Percentiles rank a stretch among this genome's conserved stretches.
These are phyloP conservation scores for Zaprionus davidi DNA, from an alignment of 1,140 invertebrate species.

Conservation along the genomic window DNA sequence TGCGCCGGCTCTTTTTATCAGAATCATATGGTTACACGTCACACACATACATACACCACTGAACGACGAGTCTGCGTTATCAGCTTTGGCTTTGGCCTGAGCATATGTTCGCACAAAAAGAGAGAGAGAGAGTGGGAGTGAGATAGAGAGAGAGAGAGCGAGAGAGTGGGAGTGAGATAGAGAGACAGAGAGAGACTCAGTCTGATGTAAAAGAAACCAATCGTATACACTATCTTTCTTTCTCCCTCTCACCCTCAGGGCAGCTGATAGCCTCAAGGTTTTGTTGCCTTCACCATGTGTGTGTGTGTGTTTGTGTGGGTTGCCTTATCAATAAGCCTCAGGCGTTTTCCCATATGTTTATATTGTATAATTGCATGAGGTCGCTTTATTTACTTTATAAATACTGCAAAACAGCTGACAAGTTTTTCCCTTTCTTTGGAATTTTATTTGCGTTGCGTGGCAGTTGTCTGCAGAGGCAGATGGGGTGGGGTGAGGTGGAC, in stretches of 20 bases:
- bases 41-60: conserved; percentile 7
- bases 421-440: conserved; percentile 26
- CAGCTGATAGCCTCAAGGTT: conserved; percentile 46
- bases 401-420: conserved; percentile 47
- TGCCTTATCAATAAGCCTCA: conserved; percentile 47
- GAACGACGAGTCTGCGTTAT: conserved; percentile 29
- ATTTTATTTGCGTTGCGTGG: neutral
- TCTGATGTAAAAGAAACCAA: conserved; percentile 42
- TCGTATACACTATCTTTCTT: conserved; percentile 7
- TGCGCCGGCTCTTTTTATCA: conserved; percentile 49
- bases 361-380: conserved; percentile 46
- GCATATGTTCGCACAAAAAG: conserved; percentile 37
- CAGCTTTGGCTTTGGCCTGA: conserved; percentile 39
- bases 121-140: neutral
- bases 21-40: conserved; percentile 73
- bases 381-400: conserved; percentile 30
- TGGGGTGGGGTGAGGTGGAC: neutral
- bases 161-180: neutral
- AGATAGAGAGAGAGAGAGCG: neutral
- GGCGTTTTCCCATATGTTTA: conserved; percentile 49
- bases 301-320: conserved; percentile 5
- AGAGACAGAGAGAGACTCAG: neutral
- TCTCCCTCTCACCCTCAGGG: conserved; percentile 8
- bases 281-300: conserved; percentile 18
- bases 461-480: neutral